These are phyloP conservation scores for Scaeva pyrastri DNA, from an alignment of 2,888 invertebrate genomes.

Conservation along the genomic window DNA sequence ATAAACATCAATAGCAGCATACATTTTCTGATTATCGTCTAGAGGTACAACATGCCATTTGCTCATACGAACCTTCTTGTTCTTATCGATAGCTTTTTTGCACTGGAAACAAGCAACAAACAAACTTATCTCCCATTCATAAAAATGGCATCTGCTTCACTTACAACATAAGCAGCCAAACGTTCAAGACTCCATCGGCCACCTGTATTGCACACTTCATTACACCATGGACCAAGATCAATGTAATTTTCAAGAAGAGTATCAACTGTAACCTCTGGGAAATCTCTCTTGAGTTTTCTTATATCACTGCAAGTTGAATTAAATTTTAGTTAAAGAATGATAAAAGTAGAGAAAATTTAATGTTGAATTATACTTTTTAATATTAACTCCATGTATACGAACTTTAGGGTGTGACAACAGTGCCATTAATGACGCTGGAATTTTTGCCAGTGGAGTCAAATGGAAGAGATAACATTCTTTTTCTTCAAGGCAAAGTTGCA, in stretches of 20 bases:
- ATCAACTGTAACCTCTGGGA: conserved; percentile 85
- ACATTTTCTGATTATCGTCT: conserved; percentile 85
- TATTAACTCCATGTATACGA: conserved; percentile 87
- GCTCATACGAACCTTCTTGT: conserved; percentile 86
- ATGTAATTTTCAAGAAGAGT: conserved; percentile 86
- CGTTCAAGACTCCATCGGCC: conserved; percentile 87
- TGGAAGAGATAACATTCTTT: conserved; percentile 86
- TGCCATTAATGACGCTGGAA: conserved; percentile 85
- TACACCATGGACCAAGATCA: conserved; percentile 86
- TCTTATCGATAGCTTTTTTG: conserved; percentile 85
- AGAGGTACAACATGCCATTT: conserved; percentile 87
- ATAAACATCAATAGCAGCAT: conserved; percentile 88
- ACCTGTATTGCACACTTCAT: conserved; percentile 84
- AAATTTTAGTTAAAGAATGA: too few species aligned
- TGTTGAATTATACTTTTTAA: conserved; percentile 85
- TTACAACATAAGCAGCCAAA: conserved; percentile 85
- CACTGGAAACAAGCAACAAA: conserved; percentile 84
- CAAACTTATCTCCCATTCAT: too few species aligned
- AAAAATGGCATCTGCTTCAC: conserved; percentile 36
- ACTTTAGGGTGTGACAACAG: conserved; percentile 86
- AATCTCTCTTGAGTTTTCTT: conserved; percentile 87
- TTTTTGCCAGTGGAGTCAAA: conserved; percentile 85
- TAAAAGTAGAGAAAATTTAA: background rate
- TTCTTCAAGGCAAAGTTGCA: conserved; percentile 86
- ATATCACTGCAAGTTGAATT: conserved; percentile 85